Evolutionary conservation across 2,888 invertebrate genomes (phyloP), one percentile per base, ranked within the genome.

Genomic region (Agonopterix arenella): DNA sequence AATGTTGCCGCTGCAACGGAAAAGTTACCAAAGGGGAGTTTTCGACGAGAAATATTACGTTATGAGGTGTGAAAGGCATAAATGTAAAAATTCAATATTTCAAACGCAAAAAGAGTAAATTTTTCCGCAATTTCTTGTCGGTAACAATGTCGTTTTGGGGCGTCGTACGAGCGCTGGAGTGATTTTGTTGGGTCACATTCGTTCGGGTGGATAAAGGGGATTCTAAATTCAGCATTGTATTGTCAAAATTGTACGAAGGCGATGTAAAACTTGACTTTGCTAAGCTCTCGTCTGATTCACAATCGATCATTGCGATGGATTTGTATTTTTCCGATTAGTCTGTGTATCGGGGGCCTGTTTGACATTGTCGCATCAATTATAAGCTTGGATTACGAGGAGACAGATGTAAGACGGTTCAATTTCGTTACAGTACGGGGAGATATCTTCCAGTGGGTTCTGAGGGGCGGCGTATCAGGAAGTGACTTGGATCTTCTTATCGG

Each of bases 51-150:
- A 84, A 85, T 86, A 88, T 88, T 86, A 85, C 85, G 85, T 85
- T 86, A 88, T 89, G 89, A 88, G 86, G 86, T 88, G 89, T 88
- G 76, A 88, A 88, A 83, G 76, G 79, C 83, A 88, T 88, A 84
- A 86, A 88, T 86, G 86, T 88, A 86, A 86, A 86, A 84, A 85
- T 84, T 86, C 84, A 85, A 89, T 86, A 85, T 86, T 85, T 84
- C 80, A 80, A 68, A 71, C 61, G 70, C 64, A 64, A 71, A 79
- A 73, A 76, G 73, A 76, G 75, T 72, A 61, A 77, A 73, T 79
- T 81, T 84, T 77, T 75, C 72, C 70, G 68, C 77, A 76, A 80
- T 83, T 82, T 76, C 68, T 64, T 69, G 71, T 64, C 68, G 66
- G 66, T 72, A 68, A 74, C 75, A 76, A 68, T 72, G 70, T 73